Evolutionary conservation across 2,113 vertebrate genomes (phyloP), one percentile per base, ranked within the genome.

Genomic region (Scortum barcoo): DNA sequence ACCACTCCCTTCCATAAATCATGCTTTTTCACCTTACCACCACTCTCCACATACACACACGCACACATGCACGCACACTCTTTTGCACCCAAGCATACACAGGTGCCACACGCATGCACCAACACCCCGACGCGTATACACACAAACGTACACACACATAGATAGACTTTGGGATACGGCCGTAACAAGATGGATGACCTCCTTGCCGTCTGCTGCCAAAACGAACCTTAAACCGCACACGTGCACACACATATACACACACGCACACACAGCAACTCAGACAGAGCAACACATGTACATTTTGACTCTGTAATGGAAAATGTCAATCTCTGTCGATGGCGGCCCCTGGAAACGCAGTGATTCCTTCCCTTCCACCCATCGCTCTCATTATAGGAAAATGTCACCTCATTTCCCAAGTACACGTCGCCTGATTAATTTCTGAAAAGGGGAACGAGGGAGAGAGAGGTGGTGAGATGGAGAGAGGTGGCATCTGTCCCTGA

Each of bases 261-360:
- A 74, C 76, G 33, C 70, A 72, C 3, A 80, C 86, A 82, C 74
- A 65, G 75, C 40, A 66, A 58, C 81, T 77, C 81, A 80, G 91
- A 92, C 60, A 85, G 86, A 91, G 92, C 75, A 92, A 94, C 94
- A 91, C 91, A 76, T 95, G 95, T 95, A 94, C 93, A 93, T 95
- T 95, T 95, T 95, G 93, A 94, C 93, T 93, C 91, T 65, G 90
- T 95, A 95, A 95, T 95, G 93, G 95, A 95, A 95, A 95, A 94
- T 92, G 95, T 95, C 95, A 95, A 93, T 95, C 95, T 95, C 85
- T 82, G 89, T 91, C 74, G 80, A 86, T 89, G 88, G 88, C 72
- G 57, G 83, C 72, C 78, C 78, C 85, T 72, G 89, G 84, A 90
- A 92, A 90, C 80, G 48, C 83, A 67, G 68, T 74, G 87, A 87